Evolutionary conservation across 1,140 invertebrate genomes (phyloP), one percentile per base, ranked within the genome.

Genomic region (Pteromalus puparum): DNA sequence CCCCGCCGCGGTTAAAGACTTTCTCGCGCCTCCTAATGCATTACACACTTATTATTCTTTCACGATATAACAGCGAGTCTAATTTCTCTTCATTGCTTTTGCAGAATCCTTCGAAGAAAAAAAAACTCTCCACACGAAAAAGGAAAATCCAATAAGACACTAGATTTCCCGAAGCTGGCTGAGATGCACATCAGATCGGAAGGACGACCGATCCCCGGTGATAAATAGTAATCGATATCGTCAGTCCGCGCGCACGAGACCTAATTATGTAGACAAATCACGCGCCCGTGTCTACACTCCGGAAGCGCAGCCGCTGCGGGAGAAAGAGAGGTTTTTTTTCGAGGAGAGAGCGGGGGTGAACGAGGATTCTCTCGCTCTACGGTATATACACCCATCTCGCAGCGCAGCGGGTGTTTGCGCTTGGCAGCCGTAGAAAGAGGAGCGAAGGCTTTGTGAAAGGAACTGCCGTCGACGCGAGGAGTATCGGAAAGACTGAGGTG

Each of bases 251-350:
- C n/a, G 42, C 46, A 15, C 24, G 21, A 12, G n/a, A 7, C 6
- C 9, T 48, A 48, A 76, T 76, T 76, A 76, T 76, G 74, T 76
- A 76, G 46, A 76, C 74, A n/a, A 12, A 76, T 76, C 74, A 76
- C 74, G 74, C 38, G 46, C 26, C 18, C 26, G 34, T 15, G 9
- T 34, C 72, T 15, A 74, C 26, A 34, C 34, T 74, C 74, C 74
- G 74, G 42, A 76, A 46, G 74, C 46, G 74, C 30, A 70, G 18
- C 21, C 18, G 21, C 53, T 21, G 53, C 53, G 13, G 53, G 53
- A 6, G 21, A n/a, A n/a, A 61, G 3, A n/a, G 2, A 30, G 3
- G 10, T 0, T 30, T 70, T 70, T 18, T 70, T 70, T 13, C 68
- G 30, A 38, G 21, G 30, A 21, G 18, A 38, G 72, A 73, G 72